phyloP scores from a whole-genome alignment of 2,113 vertebrate species.

The Gymnocephalus cernua region DNA sequence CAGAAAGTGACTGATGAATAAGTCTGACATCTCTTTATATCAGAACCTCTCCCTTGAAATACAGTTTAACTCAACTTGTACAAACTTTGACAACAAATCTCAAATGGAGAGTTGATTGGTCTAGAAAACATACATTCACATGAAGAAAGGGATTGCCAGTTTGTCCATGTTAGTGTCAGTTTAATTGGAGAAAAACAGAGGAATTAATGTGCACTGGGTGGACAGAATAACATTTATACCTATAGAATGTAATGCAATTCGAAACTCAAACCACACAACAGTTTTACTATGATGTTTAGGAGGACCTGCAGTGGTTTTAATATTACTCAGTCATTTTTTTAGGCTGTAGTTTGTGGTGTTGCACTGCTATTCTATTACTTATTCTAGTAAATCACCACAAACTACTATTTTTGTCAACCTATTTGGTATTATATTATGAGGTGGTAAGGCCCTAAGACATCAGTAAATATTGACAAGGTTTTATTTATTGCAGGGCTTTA shows the following conservation, averaged over 20 bases:
- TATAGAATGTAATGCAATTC: neutral
- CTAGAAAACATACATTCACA: neutral
- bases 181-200: neutral
- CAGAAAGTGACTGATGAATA: constrained; percentile 1
- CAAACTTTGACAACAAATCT: too few relatives aligned
- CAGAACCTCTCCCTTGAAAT: neutral
- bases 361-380: neutral
- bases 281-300: neutral
- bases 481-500: constrained; percentile 1
- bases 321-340: neutral
- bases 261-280: too few relatives aligned
- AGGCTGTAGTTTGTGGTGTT: neutral
- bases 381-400: neutral
- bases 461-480: neutral
- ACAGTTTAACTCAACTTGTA: neutral
- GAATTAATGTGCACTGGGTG: neutral
- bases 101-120: neutral
- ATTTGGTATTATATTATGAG: neutral
- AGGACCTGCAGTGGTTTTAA: neutral
- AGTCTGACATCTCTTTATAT: neutral
- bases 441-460: neutral
- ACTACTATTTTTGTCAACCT: neutral
- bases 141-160: neutral
- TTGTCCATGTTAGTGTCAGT: neutral
- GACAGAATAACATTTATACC: neutral